Conservation (phyloP, 92 coral and sea anemone species). For the Blastomussa wellsi region DNA sequence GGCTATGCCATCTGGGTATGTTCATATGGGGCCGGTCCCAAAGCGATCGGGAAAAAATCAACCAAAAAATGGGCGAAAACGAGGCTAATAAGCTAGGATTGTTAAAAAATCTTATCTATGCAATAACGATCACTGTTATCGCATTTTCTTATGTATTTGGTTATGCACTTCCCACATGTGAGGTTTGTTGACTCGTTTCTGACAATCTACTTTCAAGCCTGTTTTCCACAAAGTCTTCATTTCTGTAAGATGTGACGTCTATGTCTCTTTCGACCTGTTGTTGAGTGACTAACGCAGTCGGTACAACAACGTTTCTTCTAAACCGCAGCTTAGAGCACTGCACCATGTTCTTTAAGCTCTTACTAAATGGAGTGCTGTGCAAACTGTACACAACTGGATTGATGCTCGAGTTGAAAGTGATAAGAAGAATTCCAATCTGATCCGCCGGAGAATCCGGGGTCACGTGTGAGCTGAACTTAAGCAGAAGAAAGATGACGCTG, state of each 20-base stretch:
- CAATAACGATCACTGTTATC: too few species aligned
- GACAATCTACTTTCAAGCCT: constrained; percentile 17
- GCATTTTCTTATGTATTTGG: not conserved
- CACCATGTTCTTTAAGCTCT: constrained; percentile 39
- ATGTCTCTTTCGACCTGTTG: constrained; percentile 8
- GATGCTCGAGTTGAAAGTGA: constrained; percentile 77
- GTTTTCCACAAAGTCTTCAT: constrained; percentile 37
- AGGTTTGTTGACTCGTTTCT: constrained; percentile 4
- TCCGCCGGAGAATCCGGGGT: constrained; percentile 8
- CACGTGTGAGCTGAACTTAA: constrained; percentile 11
- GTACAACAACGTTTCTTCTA: constrained; percentile 11
- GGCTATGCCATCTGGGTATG: too few species aligned
- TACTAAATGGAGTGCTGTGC: constrained; percentile 71
- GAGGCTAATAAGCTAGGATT: too few species aligned
- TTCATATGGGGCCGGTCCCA: too few species aligned
- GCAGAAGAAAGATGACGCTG: constrained; percentile 32
- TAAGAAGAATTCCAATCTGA: constrained; percentile 46
- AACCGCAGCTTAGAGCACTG: not conserved
- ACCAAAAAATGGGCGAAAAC: too few species aligned
- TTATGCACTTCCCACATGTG: not conserved
- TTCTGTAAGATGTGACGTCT: constrained; percentile 25
- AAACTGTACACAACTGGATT: constrained; percentile 82
- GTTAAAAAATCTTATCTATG: too few species aligned
- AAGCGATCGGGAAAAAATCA: too few species aligned
- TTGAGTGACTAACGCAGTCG: not conserved